A percentile compares a stretch with the other conserved stretches of the same genome.
Conservation (phyloP, 2,797 vertebrate species). For the Sebastes hopkinsi region DNA sequence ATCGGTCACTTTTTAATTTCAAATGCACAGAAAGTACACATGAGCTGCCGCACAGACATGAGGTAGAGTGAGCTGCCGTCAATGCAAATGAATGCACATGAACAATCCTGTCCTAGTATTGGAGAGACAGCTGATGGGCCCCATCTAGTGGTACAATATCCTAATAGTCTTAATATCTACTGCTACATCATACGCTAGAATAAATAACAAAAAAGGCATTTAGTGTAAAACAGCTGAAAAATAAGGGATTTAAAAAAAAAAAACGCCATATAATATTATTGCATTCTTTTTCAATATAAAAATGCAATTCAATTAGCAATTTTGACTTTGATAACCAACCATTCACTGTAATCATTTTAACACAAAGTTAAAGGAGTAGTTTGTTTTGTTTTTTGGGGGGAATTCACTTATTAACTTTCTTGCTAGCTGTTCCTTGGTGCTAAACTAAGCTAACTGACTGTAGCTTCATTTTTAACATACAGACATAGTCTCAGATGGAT, state of each 20-base stretch:
- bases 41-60: conserved; percentile 20
- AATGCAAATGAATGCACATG: background rate
- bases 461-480: background rate
- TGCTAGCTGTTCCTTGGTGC: background rate
- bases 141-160: conserved; percentile 64
- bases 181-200: background rate
- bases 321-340: background rate
- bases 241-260: background rate
- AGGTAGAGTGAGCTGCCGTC: conserved; percentile 22
- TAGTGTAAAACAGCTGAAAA: background rate
- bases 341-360: background rate
- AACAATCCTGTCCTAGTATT: background rate
- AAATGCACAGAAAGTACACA: conserved; percentile 30
- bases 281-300: background rate
- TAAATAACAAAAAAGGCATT: background rate
- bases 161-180: background rate
- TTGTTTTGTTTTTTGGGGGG: background rate
- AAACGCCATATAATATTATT: no score
- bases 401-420: background rate
- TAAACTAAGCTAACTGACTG: background rate
- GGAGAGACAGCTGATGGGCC: conserved; percentile 31
- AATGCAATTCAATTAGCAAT: background rate
- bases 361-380: background rate
- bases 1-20: conserved; percentile 60
- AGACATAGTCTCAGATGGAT: background rate